phyloP scores from a whole-genome alignment of 2,888 invertebrate genomes.

The Esperia sulphurella region DNA sequence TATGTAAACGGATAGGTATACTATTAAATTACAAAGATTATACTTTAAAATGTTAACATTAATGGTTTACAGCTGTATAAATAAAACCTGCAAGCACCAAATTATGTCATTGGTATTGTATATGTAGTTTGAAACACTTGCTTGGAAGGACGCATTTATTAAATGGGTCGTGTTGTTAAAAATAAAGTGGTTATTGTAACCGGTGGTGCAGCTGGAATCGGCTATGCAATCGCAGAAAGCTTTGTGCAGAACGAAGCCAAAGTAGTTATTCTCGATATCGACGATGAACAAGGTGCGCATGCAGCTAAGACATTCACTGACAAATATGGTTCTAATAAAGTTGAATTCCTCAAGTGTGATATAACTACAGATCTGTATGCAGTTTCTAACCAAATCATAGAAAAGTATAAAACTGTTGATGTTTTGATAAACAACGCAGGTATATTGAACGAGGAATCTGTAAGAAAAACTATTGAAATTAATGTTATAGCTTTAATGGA shows the following conservation, averaged over 20 bases:
- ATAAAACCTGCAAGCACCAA: too few species aligned
- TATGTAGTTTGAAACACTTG: too few species aligned
- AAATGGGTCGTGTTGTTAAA: constrained; percentile 21
- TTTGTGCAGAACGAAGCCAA: constrained; percentile 55
- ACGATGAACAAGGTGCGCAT: constrained; percentile 40
- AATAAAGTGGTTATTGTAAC: constrained; percentile 51
- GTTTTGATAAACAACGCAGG: constrained; percentile 68
- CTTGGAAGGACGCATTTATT: too few species aligned
- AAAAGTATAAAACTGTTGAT: constrained; percentile 52
- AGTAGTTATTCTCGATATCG: constrained; percentile 30
- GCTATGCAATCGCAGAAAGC: constrained; percentile 55
- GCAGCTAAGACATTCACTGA: constrained; percentile 56
- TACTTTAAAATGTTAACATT: too few species aligned
- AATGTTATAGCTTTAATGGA: constrained; percentile 49
- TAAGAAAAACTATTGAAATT: constrained; percentile 42
- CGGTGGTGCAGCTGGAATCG: constrained; percentile 76
- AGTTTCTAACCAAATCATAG: constrained; percentile 43
- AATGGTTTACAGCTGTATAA: too few species aligned
- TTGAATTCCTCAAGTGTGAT: constrained; percentile 68
- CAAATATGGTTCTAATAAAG: constrained; percentile 66
- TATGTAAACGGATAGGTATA: too few species aligned
- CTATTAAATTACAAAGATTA: too few species aligned
- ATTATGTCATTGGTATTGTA: too few species aligned
- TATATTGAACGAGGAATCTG: constrained; percentile 34
- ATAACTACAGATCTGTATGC: constrained; percentile 64